These are phyloP conservation scores for Archivesica marissinica DNA, from an alignment of 1,140 invertebrate species.

Conservation along the genomic window DNA sequence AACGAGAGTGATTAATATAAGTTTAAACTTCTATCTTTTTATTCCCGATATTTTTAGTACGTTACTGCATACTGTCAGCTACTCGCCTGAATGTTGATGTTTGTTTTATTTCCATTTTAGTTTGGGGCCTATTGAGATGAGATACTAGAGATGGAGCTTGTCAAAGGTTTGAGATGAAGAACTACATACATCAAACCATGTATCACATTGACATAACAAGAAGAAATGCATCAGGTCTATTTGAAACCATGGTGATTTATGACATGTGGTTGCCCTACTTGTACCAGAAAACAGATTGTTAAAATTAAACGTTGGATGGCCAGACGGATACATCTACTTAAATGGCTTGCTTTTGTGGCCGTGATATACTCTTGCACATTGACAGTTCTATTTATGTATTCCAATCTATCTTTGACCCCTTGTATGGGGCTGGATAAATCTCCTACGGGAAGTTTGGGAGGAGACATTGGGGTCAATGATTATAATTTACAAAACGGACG, in stretches of 20 bases:
- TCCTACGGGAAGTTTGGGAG: neutral
- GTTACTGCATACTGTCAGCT: too few species aligned
- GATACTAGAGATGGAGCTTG: neutral
- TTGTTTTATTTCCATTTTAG: neutral
- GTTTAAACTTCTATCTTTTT: too few species aligned
- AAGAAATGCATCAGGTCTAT: neutral
- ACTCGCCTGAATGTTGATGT: too few species aligned
- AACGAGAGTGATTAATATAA: too few species aligned
- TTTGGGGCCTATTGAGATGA: neutral
- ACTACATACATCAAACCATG: neutral
- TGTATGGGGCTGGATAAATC: neutral
- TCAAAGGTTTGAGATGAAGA: neutral
- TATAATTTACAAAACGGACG: neutral
- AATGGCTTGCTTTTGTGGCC: conserved; percentile 27
- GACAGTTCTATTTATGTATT: conserved; percentile 14
- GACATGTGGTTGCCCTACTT: neutral
- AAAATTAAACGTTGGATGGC: conserved; percentile 19
- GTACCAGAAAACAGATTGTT: neutral
- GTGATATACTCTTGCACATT: conserved; percentile 18
- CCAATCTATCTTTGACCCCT: neutral
- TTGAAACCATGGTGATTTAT: neutral
- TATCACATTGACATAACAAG: neutral
- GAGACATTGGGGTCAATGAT: neutral
- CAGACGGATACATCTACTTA: conserved; percentile 11
- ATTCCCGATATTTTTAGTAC: too few species aligned